Base-by-base conservation (phyloP, 2,797 vertebrate species). In the Cossypha polioptera region DNA sequence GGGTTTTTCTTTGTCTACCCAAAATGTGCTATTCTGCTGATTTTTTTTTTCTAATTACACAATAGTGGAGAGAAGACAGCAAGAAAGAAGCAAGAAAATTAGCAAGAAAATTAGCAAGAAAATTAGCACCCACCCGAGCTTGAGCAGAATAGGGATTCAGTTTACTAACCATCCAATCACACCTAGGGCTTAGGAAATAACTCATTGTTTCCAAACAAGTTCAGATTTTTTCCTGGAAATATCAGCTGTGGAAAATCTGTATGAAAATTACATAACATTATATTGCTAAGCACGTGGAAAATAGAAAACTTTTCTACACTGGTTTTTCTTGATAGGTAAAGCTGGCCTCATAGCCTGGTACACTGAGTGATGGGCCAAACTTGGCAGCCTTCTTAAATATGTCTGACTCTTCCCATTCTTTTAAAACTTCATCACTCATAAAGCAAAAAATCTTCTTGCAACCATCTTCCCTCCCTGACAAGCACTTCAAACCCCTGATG, bases 81-180 rank as follows among this genome's bases (percentile, higher is more conserved):
- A 45, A 45, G 21, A 45, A 45, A 12, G 20, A 21, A 45, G 43
- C 43, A 45, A 45, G 43, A 45, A 21, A 72, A 75, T 2, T 40
- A 86, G 47, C 2, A 40, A 40, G 40, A 36, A 36, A 38, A 38
- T 38, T 38, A 38, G 38, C 38, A 38, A 59, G 28, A 92, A 85
- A 77, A 87, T 2, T 59, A 61, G 40, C 57, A 55, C 16, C n/a
- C 8, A 7, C 2, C 3, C 1, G 0, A 17, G 16, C 15, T 17
- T 35, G 18, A 87, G 22, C 11, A 71, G 40, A 33, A 73, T 7
- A 71, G 40, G 53, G 19, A 89, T 85, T 66, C 45, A 40, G 13
- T 68, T 68, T 57, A 29, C 35, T 57, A 86, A 67, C 4, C 20
- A 73, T 24, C 20, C 22, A 54, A 73, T 54, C 25, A 15, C 13